phyloP scores from a whole-genome alignment of 2,888 invertebrate genomes.

The Tenthredo mesomela region DNA sequence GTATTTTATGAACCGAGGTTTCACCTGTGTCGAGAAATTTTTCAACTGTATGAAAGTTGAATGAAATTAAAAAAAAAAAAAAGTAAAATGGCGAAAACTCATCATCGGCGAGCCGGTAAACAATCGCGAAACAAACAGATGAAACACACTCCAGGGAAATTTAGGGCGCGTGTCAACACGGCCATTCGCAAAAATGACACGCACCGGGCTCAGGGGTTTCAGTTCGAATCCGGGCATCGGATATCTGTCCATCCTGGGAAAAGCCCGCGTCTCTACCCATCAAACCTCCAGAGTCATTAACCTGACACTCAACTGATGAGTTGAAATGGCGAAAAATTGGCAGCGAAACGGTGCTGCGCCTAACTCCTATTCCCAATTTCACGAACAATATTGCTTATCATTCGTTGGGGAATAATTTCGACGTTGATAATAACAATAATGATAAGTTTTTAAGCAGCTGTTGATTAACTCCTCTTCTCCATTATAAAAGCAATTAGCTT shows the following conservation, averaged over 20 bases:
- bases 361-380: neutral
- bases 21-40: neutral
- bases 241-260: conserved; percentile 27
- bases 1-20: neutral
- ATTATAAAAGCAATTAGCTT: neutral
- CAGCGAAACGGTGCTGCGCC: neutral
- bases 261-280: neutral
- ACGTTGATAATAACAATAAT: neutral
- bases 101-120: conserved; percentile 53
- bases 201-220: conserved; percentile 25
- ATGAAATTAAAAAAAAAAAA: neutral
- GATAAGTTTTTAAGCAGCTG: neutral
- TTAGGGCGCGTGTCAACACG: conserved; percentile 59
- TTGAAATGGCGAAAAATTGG: conserved; percentile 16
- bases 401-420: neutral
- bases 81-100: conserved; percentile 23
- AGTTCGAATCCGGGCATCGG: conserved; percentile 4
- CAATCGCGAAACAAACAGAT: conserved; percentile 54
- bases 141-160: conserved; percentile 64
- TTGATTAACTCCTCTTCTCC: neutral
- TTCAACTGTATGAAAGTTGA: neutral
- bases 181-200: conserved; percentile 53
- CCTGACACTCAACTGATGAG: conserved; percentile 41
- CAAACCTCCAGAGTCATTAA: conserved; percentile 41
- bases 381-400: neutral